These are phyloP conservation scores for Ligdia adustata DNA, from an alignment of 2,888 invertebrate genomes.

Conservation along the genomic window DNA sequence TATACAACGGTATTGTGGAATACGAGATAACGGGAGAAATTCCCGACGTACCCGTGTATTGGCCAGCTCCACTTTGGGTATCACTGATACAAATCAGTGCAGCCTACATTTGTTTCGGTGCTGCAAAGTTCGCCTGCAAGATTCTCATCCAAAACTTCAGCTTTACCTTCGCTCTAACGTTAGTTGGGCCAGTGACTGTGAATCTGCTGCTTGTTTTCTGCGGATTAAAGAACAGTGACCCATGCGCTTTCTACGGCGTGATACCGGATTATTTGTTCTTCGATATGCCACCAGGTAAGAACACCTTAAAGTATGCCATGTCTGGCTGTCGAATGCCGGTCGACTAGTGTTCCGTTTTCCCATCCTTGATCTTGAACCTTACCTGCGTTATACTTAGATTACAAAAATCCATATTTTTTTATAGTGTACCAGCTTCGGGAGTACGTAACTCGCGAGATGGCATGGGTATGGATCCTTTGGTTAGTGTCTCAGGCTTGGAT, in stretches of 20 bases:
- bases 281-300: slow-evolving; percentile 88
- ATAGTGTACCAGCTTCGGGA: slow-evolving; percentile 75
- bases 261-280: slow-evolving; percentile 95
- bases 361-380: too few relatives aligned
- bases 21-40: slow-evolving; percentile 60
- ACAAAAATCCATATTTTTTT: background rate
- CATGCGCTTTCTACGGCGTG: slow-evolving; percentile 86
- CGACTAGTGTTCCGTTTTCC: too few relatives aligned
- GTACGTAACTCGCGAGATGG: slow-evolving; percentile 85
- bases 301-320: too few relatives aligned
- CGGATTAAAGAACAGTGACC: slow-evolving; percentile 85
- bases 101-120: slow-evolving; percentile 87
- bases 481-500: slow-evolving; percentile 94
- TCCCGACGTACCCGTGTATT: slow-evolving; percentile 53
- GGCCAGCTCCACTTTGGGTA: slow-evolving; percentile 82
- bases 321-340: too few relatives aligned
- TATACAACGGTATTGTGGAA: slow-evolving; percentile 62
- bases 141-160: slow-evolving; percentile 95
- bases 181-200: slow-evolving; percentile 90
- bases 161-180: slow-evolving; percentile 91
- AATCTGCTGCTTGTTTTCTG: slow-evolving; percentile 87
- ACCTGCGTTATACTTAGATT: too few relatives aligned
- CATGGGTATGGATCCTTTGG: slow-evolving; percentile 93
- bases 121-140: slow-evolving; percentile 93
- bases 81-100: slow-evolving; percentile 86